Conservation (phyloP, 2,113 vertebrate species). For the Chamaetylas fuelleborni region DNA sequence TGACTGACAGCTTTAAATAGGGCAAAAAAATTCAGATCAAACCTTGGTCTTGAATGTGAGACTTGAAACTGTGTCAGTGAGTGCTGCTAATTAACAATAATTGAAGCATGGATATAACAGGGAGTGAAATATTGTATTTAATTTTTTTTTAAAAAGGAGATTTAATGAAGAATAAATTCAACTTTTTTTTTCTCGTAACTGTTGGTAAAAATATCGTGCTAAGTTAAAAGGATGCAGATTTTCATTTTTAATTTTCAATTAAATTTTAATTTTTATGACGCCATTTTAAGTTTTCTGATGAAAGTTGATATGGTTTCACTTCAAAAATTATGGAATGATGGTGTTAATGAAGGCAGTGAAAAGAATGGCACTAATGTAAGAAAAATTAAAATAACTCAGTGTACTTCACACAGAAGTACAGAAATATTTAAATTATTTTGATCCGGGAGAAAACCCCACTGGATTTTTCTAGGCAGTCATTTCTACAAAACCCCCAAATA, state of each 20-base stretch:
- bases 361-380: not conserved
- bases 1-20: conserved; percentile 32
- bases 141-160: not conserved
- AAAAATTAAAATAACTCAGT: not conserved
- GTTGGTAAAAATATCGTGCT: not conserved
- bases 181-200: rapidly evolving
- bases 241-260: not conserved
- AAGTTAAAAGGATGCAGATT: not conserved
- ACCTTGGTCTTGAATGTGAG: not conserved
- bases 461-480: not conserved
- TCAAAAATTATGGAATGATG: not conserved
- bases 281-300: not conserved
- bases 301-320: not conserved
- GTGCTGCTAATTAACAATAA: not conserved
- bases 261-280: too few relatives aligned
- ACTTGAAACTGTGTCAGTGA: not conserved
- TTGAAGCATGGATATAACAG: not conserved
- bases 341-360: not conserved
- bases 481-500: not conserved
- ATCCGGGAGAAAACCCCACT: not conserved
- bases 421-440: not conserved
- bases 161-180: not conserved
- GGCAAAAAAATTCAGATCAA: not conserved
- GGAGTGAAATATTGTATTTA: not conserved
- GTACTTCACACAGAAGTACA: not conserved